Percentiles rank a stretch among this genome's conserved stretches.
Evolutionary conservation across 2,888 invertebrate genomes (phyloP).

Genomic region (Catonia carolina): DNA sequence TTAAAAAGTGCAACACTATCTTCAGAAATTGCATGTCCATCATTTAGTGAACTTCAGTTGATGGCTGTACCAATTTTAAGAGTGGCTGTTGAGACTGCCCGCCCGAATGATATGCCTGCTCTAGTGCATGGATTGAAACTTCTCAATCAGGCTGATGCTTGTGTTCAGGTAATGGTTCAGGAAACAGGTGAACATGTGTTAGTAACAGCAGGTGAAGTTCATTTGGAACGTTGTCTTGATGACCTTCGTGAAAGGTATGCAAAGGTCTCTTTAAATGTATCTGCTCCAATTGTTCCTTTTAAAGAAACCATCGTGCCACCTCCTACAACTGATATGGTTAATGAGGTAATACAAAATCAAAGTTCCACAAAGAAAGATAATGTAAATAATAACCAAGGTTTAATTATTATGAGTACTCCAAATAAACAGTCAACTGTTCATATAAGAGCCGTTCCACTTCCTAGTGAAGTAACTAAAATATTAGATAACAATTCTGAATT

Average conservation of each 20-base stretch:
- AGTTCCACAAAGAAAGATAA: conserved; percentile 16
- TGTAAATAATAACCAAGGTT: conserved; percentile 19
- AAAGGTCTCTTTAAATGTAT: conserved; percentile 79
- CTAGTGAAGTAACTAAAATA: conserved; percentile 59
- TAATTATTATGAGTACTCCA: conserved; percentile 55
- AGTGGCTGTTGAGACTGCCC: conserved; percentile 85
- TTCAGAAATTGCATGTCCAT: conserved; percentile 70
- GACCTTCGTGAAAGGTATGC: conserved; percentile 78
- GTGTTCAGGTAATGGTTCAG: conserved; percentile 82
- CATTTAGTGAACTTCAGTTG: conserved; percentile 74
- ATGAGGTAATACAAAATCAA: conserved; percentile 69
- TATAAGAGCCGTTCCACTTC: conserved; percentile 71
- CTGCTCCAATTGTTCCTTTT: conserved; percentile 93
- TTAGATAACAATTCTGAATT: conserved; percentile 65
- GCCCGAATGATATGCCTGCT: conserved; percentile 65
- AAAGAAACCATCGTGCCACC: conserved; percentile 84
- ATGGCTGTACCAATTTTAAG: conserved; percentile 82
- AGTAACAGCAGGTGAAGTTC: conserved; percentile 93
- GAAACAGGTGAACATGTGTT: conserved; percentile 94
- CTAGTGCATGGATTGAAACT: conserved; percentile 62
- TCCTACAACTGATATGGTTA: conserved; percentile 76
- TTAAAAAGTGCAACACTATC: conserved; percentile 87
- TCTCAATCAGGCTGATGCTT: conserved; percentile 90
- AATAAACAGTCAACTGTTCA: conserved; percentile 65
- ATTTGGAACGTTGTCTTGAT: conserved; percentile 89